A percentile compares a stretch with the other conserved stretches of the same genome.
phyloP scores from a whole-genome alignment of 2,888 invertebrate species.

The Plemyria rubiginata region DNA sequence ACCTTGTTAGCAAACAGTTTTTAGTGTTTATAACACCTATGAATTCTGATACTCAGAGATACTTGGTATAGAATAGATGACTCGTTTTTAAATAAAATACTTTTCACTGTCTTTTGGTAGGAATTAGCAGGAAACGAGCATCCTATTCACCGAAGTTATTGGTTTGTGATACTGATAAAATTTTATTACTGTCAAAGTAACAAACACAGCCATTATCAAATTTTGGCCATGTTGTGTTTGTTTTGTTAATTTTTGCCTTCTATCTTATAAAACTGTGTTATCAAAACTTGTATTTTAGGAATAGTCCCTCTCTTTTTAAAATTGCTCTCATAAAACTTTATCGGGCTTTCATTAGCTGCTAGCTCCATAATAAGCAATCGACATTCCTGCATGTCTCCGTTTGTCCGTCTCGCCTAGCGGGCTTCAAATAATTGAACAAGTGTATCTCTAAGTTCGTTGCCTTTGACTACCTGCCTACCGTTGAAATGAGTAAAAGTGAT shows the following conservation, averaged over 20 bases:
- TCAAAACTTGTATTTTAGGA: background rate
- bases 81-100: background rate
- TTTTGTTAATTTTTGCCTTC: background rate
- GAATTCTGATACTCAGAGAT: background rate
- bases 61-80: background rate
- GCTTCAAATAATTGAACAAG: conserved; percentile 84
- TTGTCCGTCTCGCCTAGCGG: conserved; percentile 65
- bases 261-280: background rate
- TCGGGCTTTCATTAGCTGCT: conserved; percentile 22
- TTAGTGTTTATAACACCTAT: conserved; percentile 8
- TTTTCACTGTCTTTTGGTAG: conserved; percentile 2
- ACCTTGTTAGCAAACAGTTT: conserved; percentile 10
- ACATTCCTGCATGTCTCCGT: conserved; percentile 69
- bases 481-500: conserved; percentile 58
- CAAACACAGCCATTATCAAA: no score
- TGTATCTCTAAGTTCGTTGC: conserved; percentile 72
- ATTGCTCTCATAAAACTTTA: conserved; percentile 3
- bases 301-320: background rate
- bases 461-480: conserved; percentile 53
- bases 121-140: conserved; percentile 5
- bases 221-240: background rate
- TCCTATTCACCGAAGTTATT: background rate
- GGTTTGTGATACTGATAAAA: background rate
- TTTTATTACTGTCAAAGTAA: no score
- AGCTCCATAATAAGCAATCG: conserved; percentile 57